Evolutionary conservation across 2,113 vertebrate species (phyloP), one percentile per base, ranked within the genome.

Genomic region (Setophaga coronata): DNA sequence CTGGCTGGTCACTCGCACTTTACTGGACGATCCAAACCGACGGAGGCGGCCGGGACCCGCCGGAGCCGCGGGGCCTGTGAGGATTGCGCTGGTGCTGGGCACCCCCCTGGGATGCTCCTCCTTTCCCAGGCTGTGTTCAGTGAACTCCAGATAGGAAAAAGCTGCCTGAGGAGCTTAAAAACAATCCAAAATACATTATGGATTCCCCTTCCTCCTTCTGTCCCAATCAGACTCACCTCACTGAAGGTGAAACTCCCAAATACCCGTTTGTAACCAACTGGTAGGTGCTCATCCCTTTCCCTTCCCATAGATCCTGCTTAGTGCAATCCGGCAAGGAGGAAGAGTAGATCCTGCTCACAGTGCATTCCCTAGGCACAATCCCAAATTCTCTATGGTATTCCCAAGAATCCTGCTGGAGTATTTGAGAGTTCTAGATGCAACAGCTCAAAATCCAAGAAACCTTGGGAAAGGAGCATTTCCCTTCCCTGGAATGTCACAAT

Each of bases 101-200:
- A 7, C 18, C 1, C 38, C 47, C 57, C 36, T n/a, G 72, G 85
- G 47, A 31, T 4, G 17, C 19, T 76, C 23, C 78, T 79, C 53
- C 66, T 79, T 14, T 58, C 36, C 21, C 86, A 48, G 57, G 47
- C 87, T 36, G n/a, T 58, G 12, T 13, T 66, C 72, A 18, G 12
- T 51, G 28, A 20, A 1, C 87, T 79, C 73, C 91, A 51, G 88
- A 90, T 69, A 90, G 89, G 92, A 91, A 95, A 93, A 93, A 92
- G 64, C 92, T 89, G 82, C 93, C 96, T 86, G 97, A 96, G 95
- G 93, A 61, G 90, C 91, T 23, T 19, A 21, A 29, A 29, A 61
- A 65, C 87, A 92, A 90, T 64, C 73, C 29, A 14, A 87, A 93
- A 66, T n/a, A 10, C 92, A 82, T 79, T 91, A 40, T 60, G 77